Evolutionary conservation across 2,888 invertebrate species (phyloP).

Genomic region (Nymphalis urticae): DNA sequence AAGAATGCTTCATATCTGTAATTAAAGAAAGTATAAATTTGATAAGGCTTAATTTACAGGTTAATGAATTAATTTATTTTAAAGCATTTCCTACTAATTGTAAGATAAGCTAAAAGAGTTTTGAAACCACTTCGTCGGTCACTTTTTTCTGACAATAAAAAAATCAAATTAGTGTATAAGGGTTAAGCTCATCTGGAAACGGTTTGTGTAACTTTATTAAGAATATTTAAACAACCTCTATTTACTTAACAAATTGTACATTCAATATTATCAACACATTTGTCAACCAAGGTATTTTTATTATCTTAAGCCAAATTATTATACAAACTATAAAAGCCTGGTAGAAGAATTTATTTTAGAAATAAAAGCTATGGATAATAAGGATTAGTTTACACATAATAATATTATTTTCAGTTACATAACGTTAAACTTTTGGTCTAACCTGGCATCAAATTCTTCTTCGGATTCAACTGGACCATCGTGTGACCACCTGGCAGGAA

Average conservation of each 20-base stretch:
- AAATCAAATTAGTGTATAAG: too few species aligned
- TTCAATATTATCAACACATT: background rate
- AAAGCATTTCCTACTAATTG: too few species aligned
- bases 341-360: background rate
- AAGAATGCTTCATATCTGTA: conserved; percentile 90
- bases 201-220: too few species aligned
- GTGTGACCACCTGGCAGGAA: conserved; percentile 65
- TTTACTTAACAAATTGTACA: background rate
- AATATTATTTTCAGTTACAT: conserved; percentile 64
- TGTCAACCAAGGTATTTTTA: background rate
- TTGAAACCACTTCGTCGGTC: too few species aligned
- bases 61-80: background rate
- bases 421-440: conserved; percentile 70
- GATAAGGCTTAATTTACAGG: background rate
- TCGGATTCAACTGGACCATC: conserved; percentile 86
- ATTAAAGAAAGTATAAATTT: conserved; percentile 35
- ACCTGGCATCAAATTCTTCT: conserved; percentile 91
- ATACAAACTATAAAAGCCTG: background rate
- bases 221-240: too few species aligned
- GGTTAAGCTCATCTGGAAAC: too few species aligned
- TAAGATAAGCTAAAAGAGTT: too few species aligned
- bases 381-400: background rate
- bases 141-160: too few species aligned
- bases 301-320: background rate
- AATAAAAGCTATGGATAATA: background rate